Evolutionary conservation across 2,797 vertebrate genomes (phyloP).

Genomic region (Anas georgica): DNA sequence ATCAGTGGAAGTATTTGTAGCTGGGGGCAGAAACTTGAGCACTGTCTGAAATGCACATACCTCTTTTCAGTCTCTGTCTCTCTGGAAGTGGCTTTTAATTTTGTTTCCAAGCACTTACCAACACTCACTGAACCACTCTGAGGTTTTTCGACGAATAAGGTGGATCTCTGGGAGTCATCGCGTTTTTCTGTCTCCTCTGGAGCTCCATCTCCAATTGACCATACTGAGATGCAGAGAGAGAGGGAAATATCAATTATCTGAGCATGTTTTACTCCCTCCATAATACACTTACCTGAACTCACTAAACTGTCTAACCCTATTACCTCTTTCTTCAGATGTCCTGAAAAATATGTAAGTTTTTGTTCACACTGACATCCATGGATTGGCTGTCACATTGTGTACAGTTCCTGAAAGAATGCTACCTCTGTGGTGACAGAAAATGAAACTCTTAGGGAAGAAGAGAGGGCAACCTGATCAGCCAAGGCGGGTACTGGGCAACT

Average conservation of each 20-base stretch:
- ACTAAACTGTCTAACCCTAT: conserved; percentile 7
- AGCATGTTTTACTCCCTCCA: not conserved
- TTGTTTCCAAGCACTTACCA: conserved; percentile 83
- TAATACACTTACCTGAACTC: conserved; percentile 71
- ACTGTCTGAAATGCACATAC: not conserved
- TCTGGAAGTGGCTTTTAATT: not conserved
- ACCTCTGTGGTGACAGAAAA: conserved; percentile 34
- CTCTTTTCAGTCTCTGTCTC: not conserved
- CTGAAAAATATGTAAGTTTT: conserved; percentile 23
- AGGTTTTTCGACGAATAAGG: conserved; percentile 88
- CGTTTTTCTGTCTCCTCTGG: conserved; percentile 89
- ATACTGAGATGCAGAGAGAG: conserved; percentile 81
- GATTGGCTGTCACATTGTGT: conserved; percentile 21
- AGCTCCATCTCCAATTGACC: conserved; percentile 88
- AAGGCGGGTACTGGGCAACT: not conserved
- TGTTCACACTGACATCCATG: conserved; percentile 31
- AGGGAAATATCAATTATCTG: conserved; percentile 6
- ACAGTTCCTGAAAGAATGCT: not conserved
- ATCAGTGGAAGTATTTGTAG: not conserved
- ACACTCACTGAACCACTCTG: conserved; percentile 85
- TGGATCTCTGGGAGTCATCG: conserved; percentile 84
- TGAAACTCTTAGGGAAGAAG: not conserved
- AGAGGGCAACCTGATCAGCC: conserved; percentile 9
- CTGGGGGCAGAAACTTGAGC: not conserved
- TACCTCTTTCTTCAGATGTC: conserved; percentile 43